Evolutionary conservation across 2,113 vertebrate genomes (phyloP), one percentile per base, ranked within the genome.

Genomic region (Merops nubicus): DNA sequence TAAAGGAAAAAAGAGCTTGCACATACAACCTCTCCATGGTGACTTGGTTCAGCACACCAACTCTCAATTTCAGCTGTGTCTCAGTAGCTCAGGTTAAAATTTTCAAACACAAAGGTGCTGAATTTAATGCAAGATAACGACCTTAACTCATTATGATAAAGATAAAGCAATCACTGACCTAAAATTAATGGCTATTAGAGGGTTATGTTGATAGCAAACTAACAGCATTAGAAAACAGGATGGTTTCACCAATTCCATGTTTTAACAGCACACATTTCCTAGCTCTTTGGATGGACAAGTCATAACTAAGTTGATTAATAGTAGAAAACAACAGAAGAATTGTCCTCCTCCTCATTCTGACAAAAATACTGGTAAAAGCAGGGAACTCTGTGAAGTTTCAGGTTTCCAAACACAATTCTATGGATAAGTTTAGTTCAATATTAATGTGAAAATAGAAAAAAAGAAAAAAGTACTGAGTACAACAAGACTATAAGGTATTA

Each of bases 31-130:
- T 53, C 51, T 76, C 80, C 15, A 3, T 23, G 11, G 72, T 54
- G 17, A 36, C 20, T 74, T 48, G 42, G 45, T 34, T 94, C 3
- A 3, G 15, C 18, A 12, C 3, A 57, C 15, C 29, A 92, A 43
- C 15, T 20, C 19, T 12, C 3, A 1, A 40, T 22, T 65, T 56
- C 38, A 79, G 9, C 45, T 21, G 4, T 0, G 1, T 28, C 60
- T 70, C 42, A 77, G 54, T 3, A 19, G 48, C 28, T 65, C 42
- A 34, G 50, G 29, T 62, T 22, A 57, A 26, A 54, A 29, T 47
- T 59, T 76, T 47, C 62, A 75, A 83, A 78, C 9, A 23, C 29
- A 56, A 57, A 82, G 28, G 8, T 54, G 19, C 26, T 43, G 16
- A 67, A 82, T 47, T 59, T 67, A 73, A 82, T 15, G 40, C 15